phyloP scores from a whole-genome alignment of 2,797 vertebrate species.

The Lindbergichthys nudifrons region DNA sequence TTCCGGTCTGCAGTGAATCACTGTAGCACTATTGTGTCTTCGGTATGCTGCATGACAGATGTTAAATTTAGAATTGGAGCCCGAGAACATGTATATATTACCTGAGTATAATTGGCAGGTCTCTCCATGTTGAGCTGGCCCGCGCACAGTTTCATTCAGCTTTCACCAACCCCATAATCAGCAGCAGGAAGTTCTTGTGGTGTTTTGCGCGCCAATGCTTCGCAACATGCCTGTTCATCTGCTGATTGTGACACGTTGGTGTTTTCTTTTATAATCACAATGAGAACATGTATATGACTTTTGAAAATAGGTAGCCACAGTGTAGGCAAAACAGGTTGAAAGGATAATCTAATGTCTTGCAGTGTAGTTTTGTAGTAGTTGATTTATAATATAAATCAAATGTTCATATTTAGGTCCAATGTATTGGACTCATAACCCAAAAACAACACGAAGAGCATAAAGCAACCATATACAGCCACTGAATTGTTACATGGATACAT shows the following conservation, averaged over 20 bases:
- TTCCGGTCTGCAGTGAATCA: constrained; percentile 44
- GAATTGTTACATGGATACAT: background rate
- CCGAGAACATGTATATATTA: constrained; percentile 66
- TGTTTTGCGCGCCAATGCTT: constrained; percentile 53
- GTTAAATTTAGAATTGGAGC: constrained; percentile 68
- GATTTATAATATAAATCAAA: background rate
- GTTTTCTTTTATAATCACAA: constrained; percentile 25
- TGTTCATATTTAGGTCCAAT: background rate
- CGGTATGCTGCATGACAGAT: constrained; percentile 31
- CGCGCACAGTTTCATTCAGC: constrained; percentile 64
- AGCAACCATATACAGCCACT: too few species aligned
- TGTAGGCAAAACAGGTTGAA: background rate
- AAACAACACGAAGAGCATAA: too few species aligned
- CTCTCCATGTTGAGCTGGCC: constrained; percentile 64
- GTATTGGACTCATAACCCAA: background rate
- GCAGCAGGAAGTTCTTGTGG: constrained; percentile 77
- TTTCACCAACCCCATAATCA: constrained; percentile 81
- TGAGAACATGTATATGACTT: constrained; percentile 16
- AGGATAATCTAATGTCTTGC: background rate
- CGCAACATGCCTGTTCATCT: constrained; percentile 63
- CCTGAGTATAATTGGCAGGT: constrained; percentile 78
- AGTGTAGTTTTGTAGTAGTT: background rate
- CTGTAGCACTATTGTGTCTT: constrained; percentile 26
- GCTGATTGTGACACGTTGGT: constrained; percentile 66
- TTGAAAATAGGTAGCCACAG: constrained; percentile 3